Conservation (phyloP, 2,797 vertebrate genomes). For the Micrastur ruficollis region DNA sequence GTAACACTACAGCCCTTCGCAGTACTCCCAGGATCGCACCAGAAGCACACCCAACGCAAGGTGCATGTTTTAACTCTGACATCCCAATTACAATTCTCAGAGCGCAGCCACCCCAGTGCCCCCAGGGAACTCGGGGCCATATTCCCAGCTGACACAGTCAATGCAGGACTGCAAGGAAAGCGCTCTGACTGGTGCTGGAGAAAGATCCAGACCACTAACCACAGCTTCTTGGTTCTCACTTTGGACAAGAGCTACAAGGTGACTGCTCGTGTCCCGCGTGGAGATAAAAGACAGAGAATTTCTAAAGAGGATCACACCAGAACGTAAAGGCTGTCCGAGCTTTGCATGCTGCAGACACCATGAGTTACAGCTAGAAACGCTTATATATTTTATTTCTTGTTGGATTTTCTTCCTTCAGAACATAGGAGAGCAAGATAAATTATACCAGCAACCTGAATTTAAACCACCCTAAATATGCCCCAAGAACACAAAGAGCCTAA, state of each 20-base stretch:
- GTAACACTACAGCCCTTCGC: background rate
- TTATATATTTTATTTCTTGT: fast-evolving
- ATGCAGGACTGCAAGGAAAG: background rate
- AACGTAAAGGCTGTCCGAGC: background rate
- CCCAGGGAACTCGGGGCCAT: background rate
- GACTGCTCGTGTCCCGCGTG: fast-evolving
- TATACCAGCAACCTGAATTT: background rate
- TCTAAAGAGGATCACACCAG: background rate
- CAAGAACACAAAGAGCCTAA: background rate
- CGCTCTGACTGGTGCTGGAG: fast-evolving
- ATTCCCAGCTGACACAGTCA: background rate
- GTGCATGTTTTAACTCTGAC: fast-evolving
- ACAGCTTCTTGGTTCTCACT: background rate
- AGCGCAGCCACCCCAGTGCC: fast-evolving
- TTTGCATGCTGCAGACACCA: background rate
- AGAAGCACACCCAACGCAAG: background rate
- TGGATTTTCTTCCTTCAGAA: background rate
- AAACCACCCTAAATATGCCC: background rate
- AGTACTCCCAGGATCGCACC: background rate
- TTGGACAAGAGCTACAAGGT: background rate
- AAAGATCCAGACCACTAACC: background rate
- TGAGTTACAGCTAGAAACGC: background rate
- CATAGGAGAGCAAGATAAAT: background rate
- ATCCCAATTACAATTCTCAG: background rate
- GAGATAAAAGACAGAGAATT: background rate